These are phyloP conservation scores for Micromys minutus DNA, from an alignment of 2,113 vertebrate genomes.

Conservation along the genomic window DNA sequence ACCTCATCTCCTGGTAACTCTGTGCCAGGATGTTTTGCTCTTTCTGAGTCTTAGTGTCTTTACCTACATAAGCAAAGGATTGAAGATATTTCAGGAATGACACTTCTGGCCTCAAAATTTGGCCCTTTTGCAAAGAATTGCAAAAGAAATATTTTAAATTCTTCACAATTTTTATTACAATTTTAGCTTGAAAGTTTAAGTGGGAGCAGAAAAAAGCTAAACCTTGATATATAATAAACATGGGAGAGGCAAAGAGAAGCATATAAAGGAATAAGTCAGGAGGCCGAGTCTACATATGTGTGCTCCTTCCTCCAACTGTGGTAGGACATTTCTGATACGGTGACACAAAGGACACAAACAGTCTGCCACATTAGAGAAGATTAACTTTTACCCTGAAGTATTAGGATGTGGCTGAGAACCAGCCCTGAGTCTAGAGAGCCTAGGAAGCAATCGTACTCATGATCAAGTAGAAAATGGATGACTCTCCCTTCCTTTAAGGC, in stretches of 20 bases:
- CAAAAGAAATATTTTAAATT: not conserved
- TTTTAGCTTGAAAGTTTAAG: not conserved
- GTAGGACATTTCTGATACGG: not conserved
- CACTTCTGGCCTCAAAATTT: not conserved
- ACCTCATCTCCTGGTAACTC: not conserved
- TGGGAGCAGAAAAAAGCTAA: not conserved
- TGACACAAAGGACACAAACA: not conserved
- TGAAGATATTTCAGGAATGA: not conserved
- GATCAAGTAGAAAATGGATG: conserved; percentile 11
- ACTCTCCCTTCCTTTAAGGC: conserved; percentile 19
- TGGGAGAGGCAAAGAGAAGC: not conserved
- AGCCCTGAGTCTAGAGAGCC: not conserved
- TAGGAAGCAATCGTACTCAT: not conserved
- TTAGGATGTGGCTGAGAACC: not conserved
- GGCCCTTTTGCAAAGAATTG: not conserved
- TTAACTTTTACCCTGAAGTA: not conserved
- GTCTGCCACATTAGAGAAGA: not conserved
- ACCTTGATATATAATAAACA: not conserved
- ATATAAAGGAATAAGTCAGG: not conserved
- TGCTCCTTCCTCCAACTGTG: not conserved
- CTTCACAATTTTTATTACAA: not conserved
- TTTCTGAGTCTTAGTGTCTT: not conserved
- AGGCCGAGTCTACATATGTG: not conserved
- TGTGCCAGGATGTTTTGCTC: not conserved
- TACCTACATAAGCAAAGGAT: fast-evolving